Base-by-base conservation (phyloP, 2,113 vertebrate species). In the Zeus faber region DNA sequence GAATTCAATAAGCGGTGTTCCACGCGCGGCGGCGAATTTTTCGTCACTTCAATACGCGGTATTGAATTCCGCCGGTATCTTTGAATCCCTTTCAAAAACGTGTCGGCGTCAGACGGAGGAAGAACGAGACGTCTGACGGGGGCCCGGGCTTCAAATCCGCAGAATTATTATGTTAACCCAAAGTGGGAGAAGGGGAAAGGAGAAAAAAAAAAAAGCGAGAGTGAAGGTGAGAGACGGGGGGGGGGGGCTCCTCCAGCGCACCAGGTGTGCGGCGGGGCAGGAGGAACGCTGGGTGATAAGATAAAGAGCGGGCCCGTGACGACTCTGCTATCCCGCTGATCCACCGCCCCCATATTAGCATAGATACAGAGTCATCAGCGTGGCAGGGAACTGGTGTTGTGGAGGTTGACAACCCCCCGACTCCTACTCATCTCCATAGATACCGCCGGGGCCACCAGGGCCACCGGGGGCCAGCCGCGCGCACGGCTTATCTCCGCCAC, bases 351-450 rank as follows among this genome's bases (percentile, higher is more conserved):
- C 50, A 67, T 79, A 87, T 89, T 87, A 84, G 84, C 87, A 89
- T 87, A 91, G 88, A 90, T 87, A 89, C 63, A 59, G 60, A 67
- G 79, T 70, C 68, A 83, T 81, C 72, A 67, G 67, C 70, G 66
- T 67, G 47, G 69, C 74, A 76, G 69, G 69, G 71, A 67, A 62
- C 68, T 56, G 25, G 77, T 68, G 69, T 76, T 74, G 54, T 52
- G 37, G 77, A 72, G 85, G 62, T 80, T 51, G 46, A 49, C 67
- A 75, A 54, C 62, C 65, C 25, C 31, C 50, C 59, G 76, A 66
- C 71, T 71, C 25, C 46, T 31, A 52, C 80, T 84, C 78, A 85
- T 88, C 82, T 88, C 69, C 80, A 86, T 79, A 87, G 85, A 87
- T 87, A 87, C 53, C 69, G 60, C 54, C 20, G 72, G 74, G 65